Percentiles rank a stretch among this genome's conserved stretches.
Evolutionary conservation across 2,888 invertebrate genomes (phyloP).

Genomic region (Mylabris sibirica): DNA sequence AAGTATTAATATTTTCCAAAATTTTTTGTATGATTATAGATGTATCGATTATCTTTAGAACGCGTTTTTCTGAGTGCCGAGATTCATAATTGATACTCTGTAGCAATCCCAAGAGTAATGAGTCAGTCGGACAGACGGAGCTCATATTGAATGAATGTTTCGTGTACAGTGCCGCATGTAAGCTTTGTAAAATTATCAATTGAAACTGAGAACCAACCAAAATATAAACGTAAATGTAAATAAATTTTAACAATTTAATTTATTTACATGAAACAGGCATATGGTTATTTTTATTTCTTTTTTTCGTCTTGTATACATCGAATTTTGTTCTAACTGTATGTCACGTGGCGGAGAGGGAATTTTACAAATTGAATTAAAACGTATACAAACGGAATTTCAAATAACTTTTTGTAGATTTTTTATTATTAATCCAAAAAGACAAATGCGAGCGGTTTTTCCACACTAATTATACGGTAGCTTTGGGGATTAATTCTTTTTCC

Average conservation of each 20-base stretch:
- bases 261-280: too few species aligned
- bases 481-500: constrained; percentile 20
- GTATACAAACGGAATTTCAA: constrained; percentile 31
- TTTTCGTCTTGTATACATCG: background rate
- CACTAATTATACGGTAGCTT: constrained; percentile 23
- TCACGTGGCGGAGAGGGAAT: constrained; percentile 29
- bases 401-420: constrained; percentile 27
- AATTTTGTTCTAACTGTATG: constrained; percentile 26
- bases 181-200: constrained; percentile 47
- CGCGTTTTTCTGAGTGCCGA: constrained; percentile 43
- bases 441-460: background rate
- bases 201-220: constrained; percentile 30
- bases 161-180: constrained; percentile 36
- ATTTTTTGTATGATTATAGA: background rate
- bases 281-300: constrained; percentile 46
- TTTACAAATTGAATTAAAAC: constrained; percentile 32
- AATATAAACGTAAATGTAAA: too few species aligned
- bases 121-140: constrained; percentile 55
- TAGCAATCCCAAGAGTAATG: constrained; percentile 57
- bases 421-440: background rate
- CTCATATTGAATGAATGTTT: constrained; percentile 44
- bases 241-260: too few species aligned
- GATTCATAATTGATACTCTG: constrained; percentile 59
- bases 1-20: background rate
- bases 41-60: constrained; percentile 37